phyloP scores from a whole-genome alignment of 2,113 vertebrate genomes.

The Balaeniceps rex region DNA sequence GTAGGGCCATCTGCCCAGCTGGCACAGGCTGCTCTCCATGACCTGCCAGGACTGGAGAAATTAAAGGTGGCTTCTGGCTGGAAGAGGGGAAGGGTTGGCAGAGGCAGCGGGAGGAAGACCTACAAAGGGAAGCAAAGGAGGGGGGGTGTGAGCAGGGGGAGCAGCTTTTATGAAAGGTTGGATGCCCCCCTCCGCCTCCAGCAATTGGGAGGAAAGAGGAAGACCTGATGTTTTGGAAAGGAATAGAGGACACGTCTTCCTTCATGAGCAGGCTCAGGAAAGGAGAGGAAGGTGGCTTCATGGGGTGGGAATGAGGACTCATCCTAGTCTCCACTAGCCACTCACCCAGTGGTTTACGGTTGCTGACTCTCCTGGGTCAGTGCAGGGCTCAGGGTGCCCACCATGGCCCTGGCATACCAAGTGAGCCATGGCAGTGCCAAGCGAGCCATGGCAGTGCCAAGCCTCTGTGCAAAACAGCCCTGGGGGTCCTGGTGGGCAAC shows the following conservation, averaged over 20 bases:
- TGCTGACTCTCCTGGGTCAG: not conserved
- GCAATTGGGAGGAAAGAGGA: not conserved
- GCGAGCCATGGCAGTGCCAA: not conserved
- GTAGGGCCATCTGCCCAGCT: not conserved
- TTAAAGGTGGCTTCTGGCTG: not conserved
- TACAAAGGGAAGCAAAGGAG: not conserved
- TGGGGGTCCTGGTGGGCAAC: not conserved
- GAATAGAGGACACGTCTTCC: not conserved
- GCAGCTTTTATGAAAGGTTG: not conserved
- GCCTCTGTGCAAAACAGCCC: not conserved
- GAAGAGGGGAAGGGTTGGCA: not conserved
- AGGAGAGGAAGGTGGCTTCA: not conserved
- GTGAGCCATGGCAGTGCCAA: not conserved
- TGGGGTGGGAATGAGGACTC: not conserved
- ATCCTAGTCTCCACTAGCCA: not conserved
- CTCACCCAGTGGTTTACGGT: fast-evolving
- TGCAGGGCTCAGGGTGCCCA: not conserved
- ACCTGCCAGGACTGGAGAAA: not conserved
- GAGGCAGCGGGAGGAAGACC: not conserved
- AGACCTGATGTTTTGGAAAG: not conserved
- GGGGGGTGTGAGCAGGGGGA: fast-evolving
- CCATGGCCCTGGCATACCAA: not conserved
- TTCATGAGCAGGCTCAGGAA: not conserved
- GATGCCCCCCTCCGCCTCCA: not conserved
- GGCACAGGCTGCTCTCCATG: not conserved